Base-by-base conservation (phyloP, 2,113 vertebrate genomes). In the Carassius carassius region DNA sequence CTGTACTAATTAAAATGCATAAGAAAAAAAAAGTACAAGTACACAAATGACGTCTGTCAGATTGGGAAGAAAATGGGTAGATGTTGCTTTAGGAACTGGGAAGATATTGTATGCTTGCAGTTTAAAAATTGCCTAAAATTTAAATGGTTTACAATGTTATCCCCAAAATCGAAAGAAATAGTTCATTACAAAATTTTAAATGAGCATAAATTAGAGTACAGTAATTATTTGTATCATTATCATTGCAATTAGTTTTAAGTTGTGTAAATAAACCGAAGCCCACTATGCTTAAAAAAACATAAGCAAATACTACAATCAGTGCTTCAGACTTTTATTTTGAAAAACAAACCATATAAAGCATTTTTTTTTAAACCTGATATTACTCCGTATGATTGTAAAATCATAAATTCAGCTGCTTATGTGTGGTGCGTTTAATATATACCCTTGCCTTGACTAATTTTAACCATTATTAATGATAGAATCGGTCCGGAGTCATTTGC, bases 321-420 rank as follows among this genome's bases (percentile, higher is more conserved):
- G 12, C 2, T 35, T 58, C 17, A 14, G 29, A 58, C 51, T n/a
- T 77, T 77, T 77, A 77, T 77, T 77, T 58, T 35, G 74, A 58
- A 77, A 72, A 32, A 5, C 17, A 29, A 51, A 54, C 35, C 23
- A n/a, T 37, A 56, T 56, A 51, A 32, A 54, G 14, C 23, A 47
- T 10, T 12, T 3, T 47, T 47, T 11, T 47, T 47, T 12, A 13
- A 1, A 54, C 7, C 4, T 54, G 14, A 6, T 76, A 47, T 60
- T 47, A 74, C 37, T 25, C 12, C 0, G 21, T 47, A 47, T 63
- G 7, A 32, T 32, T 21, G 9, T n/a, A n/a, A 49, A 29, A 44
- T 49, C 41, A 23, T 73, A 14, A 49, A 49, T 47, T 14, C 5
- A 47, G 21, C n/a, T 16, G 5, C 3, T 4, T 25, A 14, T 16